These are phyloP conservation scores for Ptiloglossa arizonensis DNA, from an alignment of 1,140 invertebrate genomes.

Conservation along the genomic window DNA sequence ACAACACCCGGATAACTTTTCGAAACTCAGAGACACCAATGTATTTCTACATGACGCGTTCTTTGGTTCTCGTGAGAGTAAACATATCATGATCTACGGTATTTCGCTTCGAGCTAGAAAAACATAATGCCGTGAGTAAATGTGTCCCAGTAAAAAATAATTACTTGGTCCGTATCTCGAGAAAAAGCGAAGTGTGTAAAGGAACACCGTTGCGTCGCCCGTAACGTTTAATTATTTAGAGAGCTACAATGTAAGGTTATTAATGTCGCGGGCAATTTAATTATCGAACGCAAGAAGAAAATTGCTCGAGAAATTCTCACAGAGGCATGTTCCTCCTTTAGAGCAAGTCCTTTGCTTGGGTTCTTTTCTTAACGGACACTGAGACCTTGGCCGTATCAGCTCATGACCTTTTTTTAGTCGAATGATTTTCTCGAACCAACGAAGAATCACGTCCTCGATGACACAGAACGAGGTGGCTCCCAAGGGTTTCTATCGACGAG, in stretches of 20 bases:
- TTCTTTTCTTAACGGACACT: background rate
- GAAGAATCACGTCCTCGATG: background rate
- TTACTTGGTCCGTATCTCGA: too few relatives aligned
- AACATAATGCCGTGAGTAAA: too few relatives aligned
- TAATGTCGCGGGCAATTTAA: conserved; percentile 19
- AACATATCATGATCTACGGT: too few relatives aligned
- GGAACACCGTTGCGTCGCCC: too few relatives aligned
- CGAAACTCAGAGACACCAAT: too few relatives aligned
- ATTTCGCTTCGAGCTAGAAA: too few relatives aligned
- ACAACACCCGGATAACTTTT: too few relatives aligned
- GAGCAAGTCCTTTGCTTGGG: background rate
- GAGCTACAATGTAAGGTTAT: conserved; percentile 6
- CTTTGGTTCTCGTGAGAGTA: too few relatives aligned
- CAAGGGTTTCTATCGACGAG: background rate
- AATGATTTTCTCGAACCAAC: conserved; percentile 1
- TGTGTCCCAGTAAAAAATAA: too few relatives aligned
- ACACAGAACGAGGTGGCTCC: background rate
- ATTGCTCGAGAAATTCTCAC: background rate
- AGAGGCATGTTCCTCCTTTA: background rate
- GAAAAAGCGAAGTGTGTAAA: too few relatives aligned
- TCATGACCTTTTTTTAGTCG: conserved; percentile 22
- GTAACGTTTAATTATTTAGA: conserved; percentile 4
- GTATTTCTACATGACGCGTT: too few relatives aligned
- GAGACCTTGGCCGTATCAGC: background rate
- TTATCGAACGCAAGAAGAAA: conserved; percentile 14